These are phyloP conservation scores for Drosophila meridiana DNA, from an alignment of 2,888 invertebrate species.

Conservation along the genomic window DNA sequence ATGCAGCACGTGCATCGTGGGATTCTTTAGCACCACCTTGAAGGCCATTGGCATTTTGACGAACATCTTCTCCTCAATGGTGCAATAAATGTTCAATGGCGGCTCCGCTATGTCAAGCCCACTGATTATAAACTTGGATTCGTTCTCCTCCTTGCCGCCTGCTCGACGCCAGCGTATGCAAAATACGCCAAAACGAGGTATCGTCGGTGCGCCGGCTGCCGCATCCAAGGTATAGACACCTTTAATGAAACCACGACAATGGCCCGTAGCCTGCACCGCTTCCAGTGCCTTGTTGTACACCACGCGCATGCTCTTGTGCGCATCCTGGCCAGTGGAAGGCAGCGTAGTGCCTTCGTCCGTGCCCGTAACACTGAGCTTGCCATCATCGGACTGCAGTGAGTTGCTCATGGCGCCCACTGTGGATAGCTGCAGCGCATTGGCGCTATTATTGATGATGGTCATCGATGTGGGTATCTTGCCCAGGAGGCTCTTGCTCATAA, in stretches of 20 bases:
- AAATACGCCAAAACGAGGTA: conserved; percentile 82
- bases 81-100: conserved; percentile 84
- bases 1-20: conserved; percentile 83
- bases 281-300: conserved; percentile 83
- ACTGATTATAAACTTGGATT: conserved; percentile 84
- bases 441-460: conserved; percentile 83
- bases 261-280: conserved; percentile 83
- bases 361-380: conserved; percentile 63
- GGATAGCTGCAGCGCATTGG: conserved; percentile 56
- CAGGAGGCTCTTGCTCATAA: conserved; percentile 81
- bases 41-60: conserved; percentile 85
- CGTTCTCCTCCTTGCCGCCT: conserved; percentile 83
- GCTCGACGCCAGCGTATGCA: conserved; percentile 84
- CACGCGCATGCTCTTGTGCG: conserved; percentile 66
- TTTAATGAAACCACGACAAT: conserved; percentile 83
- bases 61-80: conserved; percentile 85
- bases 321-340: conserved; percentile 27
- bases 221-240: conserved; percentile 72
- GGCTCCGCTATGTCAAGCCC: conserved; percentile 84
- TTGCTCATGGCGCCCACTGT: conserved; percentile 75
- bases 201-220: conserved; percentile 8
- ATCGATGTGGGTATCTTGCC: conserved; percentile 83
- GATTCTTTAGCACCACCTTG: conserved; percentile 84
- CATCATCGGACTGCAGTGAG: conserved; percentile 81
- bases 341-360: conserved; percentile 37